Conservation (phyloP, 2,888 invertebrate genomes). For the Schrankia costaestrigalis region DNA sequence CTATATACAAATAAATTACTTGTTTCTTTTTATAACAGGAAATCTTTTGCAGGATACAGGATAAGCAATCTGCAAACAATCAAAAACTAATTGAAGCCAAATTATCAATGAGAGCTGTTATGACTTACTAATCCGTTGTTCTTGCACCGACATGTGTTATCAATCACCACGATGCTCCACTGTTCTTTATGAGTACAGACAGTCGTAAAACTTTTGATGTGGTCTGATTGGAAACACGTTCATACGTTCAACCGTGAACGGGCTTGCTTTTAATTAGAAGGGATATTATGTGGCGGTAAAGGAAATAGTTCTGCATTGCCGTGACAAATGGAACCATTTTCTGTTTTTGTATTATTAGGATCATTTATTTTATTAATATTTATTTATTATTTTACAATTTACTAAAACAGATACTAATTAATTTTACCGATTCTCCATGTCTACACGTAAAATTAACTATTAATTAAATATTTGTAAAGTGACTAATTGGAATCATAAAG, state of each 20-base stretch:
- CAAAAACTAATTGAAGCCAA: constrained; percentile 13
- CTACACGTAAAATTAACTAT: no score
- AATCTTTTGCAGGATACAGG: neutral
- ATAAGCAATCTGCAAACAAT: constrained; percentile 20
- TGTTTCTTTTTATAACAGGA: no score
- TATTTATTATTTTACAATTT: neutral
- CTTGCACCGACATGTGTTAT: constrained; percentile 63
- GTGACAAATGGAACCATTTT: constrained; percentile 26
- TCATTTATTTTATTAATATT: neutral
- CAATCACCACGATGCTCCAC: constrained; percentile 59
- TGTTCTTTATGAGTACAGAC: constrained; percentile 67
- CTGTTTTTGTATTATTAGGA: constrained; percentile 2
- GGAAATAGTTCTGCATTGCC: constrained; percentile 41
- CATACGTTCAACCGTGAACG: constrained; percentile 50
- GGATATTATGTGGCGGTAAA: constrained; percentile 52
- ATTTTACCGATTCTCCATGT: no score
- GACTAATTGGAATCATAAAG: no score
- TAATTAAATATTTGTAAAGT: no score
- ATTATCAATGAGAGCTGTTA: constrained; percentile 23
- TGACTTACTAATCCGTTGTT: constrained; percentile 35
- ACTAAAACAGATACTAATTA: no score
- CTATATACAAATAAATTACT: no score
- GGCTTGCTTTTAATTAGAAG: constrained; percentile 71
- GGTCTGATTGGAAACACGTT: constrained; percentile 74
- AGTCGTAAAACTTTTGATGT: constrained; percentile 68